Evolutionary conservation across 2,888 invertebrate species (phyloP).

Genomic region (Panzeria rudis): DNA sequence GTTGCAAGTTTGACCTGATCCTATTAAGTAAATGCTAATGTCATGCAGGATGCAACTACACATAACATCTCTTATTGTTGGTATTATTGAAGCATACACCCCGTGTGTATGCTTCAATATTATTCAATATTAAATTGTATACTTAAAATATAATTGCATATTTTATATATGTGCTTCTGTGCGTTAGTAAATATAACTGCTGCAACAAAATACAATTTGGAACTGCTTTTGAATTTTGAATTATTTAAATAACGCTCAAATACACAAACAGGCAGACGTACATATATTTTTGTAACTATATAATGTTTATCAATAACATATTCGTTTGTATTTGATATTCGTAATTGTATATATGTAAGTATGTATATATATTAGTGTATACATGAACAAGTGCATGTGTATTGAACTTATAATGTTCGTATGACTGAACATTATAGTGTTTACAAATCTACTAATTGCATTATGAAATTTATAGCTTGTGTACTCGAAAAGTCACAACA

Average conservation of each 20-base stretch:
- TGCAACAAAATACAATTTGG: conserved; percentile 38
- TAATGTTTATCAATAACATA: neutral
- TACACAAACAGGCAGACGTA: neutral
- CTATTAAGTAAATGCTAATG: conserved; percentile 52
- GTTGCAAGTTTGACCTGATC: conserved; percentile 48
- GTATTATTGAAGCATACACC: conserved; percentile 39
- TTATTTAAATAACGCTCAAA: conserved; percentile 48
- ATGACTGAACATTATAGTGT: conserved; percentile 58
- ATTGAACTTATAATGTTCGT: conserved; percentile 31
- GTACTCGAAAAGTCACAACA: conserved; percentile 50
- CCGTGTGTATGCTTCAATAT: too few species aligned
- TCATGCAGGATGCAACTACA: conserved; percentile 53
- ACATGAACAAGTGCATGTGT: neutral
- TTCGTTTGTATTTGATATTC: neutral
- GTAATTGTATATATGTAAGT: neutral
- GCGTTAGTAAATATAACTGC: neutral
- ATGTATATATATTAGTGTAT: neutral
- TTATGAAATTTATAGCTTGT: conserved; percentile 72
- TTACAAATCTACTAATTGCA: conserved; percentile 71
- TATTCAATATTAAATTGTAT: conserved; percentile 4
- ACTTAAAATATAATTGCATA: conserved; percentile 30
- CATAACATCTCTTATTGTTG: conserved; percentile 31
- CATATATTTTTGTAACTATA: neutral
- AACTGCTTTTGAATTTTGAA: conserved; percentile 39
- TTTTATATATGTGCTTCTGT: neutral